These are phyloP conservation scores for Poecile montanus DNA, from an alignment of 2,797 vertebrate species.

Conservation along the genomic window DNA sequence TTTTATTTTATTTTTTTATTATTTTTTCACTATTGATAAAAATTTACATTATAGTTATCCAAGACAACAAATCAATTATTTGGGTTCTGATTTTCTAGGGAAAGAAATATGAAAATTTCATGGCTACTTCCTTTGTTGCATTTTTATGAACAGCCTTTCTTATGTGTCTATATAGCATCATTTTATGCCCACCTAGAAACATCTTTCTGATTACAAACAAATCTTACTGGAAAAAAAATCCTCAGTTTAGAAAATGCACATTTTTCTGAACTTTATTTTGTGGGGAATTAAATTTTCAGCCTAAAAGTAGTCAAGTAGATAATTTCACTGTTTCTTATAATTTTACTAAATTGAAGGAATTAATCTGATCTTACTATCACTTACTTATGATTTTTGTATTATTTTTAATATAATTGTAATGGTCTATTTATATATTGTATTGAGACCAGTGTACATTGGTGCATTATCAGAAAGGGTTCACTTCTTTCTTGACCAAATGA, in stretches of 20 bases:
- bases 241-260: neutral
- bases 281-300: neutral
- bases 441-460: neutral
- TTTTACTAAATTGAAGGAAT: neutral
- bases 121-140: fast-evolving
- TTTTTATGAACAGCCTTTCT: neutral
- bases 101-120: neutral
- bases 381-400: neutral
- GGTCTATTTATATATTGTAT: neutral
- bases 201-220: neutral
- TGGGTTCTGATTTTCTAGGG: neutral
- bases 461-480: neutral
- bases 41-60: neutral
- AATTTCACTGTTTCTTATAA: neutral
- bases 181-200: neutral
- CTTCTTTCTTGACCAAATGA: neutral
- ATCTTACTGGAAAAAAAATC: neutral
- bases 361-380: neutral
- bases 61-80: neutral
- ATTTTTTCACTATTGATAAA: neutral
- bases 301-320: neutral
- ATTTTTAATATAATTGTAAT: neutral
- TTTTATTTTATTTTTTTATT: neutral
- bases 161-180: fast-evolving
- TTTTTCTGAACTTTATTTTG: neutral